Evolutionary conservation across 1,140 invertebrate species (phyloP), one percentile per base, ranked within the genome.

Genomic region (Cydia fagiglandana): DNA sequence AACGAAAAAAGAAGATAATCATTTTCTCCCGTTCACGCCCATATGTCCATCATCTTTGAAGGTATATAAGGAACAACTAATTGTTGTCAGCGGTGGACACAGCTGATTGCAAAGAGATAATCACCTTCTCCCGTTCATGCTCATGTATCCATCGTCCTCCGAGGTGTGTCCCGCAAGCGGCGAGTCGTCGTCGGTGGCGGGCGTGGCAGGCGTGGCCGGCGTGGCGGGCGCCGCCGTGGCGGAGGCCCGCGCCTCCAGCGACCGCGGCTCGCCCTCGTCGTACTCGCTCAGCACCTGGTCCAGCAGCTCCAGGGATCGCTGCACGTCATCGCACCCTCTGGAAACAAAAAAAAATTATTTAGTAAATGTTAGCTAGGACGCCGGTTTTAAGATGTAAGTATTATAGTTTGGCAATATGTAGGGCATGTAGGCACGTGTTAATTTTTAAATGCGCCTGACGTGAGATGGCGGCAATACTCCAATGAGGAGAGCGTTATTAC

Each of bases 131-230:
- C 96, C 96, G 95, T 97, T 97, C 94, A 97, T 96, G 92, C 96
- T 97, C 96, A 97, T 97, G 91, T 97, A 97, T 89, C 96, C 96
- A 95, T 97, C 96, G 94, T 97, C 96, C 90, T 97, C 96, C 53
- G 96, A 97, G 88, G 96, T 96, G 89, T 97, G 96, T 78, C 95
- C 96, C 86, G 94, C 94, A 93, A 95, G 94, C 83, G 95, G 96
- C 85, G 95, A 95, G 86, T 95, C 95, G 92, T 96, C 95, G 94
- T 96, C 95, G 34, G 88, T 93, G 85, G 86, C 93, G 15, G 88
- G 88, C 13, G 86, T 88, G 66, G 86, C 93, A 83, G 86, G 93
- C 80, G 92, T 94, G 84, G 93, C 93, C 77, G 88, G 93, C 80
- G 85, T 93, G 80, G 78, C 87, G 53, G 86, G 87, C 74, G 86